These are phyloP conservation scores for Leptodactylus fallax DNA, from an alignment of 2,797 vertebrate genomes.

Conservation along the genomic window DNA sequence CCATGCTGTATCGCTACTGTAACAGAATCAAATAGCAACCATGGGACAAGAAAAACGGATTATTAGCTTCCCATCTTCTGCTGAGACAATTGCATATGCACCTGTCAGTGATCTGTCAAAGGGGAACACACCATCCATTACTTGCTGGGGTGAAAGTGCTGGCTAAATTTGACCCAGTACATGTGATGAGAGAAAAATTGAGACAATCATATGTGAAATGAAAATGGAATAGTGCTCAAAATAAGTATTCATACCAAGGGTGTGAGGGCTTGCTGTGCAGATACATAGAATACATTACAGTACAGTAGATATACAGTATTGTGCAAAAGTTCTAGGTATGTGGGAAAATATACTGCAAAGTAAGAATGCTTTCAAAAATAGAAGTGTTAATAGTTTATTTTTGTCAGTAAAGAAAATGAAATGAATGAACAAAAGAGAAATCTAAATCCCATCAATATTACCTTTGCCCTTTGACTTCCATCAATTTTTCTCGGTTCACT, in stretches of 20 bases:
- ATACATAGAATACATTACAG: no score
- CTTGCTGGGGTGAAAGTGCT: slow-evolving; percentile 45
- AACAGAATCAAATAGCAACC: slow-evolving; percentile 47
- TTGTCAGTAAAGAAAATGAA: no score
- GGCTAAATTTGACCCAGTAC: slow-evolving; percentile 47
- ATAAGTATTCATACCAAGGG: neutral
- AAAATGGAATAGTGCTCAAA: neutral
- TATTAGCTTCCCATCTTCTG: slow-evolving; percentile 58
- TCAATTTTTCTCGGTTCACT: no score
- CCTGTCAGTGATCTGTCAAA: slow-evolving; percentile 48
- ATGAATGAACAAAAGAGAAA: no score
- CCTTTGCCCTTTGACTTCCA: no score
- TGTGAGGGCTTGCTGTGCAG: neutral
- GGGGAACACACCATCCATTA: slow-evolving; percentile 56
- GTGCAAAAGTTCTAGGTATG: no score
- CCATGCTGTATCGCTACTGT: slow-evolving; percentile 25
- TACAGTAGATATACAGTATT: no score
- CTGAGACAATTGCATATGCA: slow-evolving; percentile 59
- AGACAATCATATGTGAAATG: slow-evolving; percentile 27
- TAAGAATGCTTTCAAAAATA: no score
- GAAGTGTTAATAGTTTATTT: no score
- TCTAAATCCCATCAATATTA: no score
- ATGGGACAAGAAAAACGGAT: slow-evolving; percentile 29
- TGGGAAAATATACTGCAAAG: no score
- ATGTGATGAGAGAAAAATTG: slow-evolving; percentile 27